Percentiles rank a stretch among this genome's conserved stretches.
Evolutionary conservation across 2,797 vertebrate genomes (phyloP).

Genomic region (Buphagus erythrorhynchus): DNA sequence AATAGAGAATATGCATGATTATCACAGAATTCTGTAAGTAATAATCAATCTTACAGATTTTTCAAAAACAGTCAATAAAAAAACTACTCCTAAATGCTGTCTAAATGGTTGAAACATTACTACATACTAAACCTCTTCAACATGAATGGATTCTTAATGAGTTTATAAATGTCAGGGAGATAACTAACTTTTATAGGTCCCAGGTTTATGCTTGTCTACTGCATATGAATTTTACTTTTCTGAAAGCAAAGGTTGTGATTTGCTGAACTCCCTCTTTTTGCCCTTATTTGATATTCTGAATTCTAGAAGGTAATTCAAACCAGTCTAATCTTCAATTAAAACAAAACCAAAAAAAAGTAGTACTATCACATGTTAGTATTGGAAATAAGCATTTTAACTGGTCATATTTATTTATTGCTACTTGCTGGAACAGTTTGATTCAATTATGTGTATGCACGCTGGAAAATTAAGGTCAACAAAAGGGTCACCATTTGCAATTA

Average conservation of each 20-base stretch:
- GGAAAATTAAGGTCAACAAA: conserved; percentile 74
- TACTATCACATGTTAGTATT: neutral
- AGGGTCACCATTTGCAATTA: conserved; percentile 79
- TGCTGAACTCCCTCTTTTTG: neutral
- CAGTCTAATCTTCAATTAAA: neutral
- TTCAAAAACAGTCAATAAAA: neutral
- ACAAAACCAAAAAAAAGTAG: neutral
- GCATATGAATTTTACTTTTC: neutral
- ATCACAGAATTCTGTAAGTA: neutral
- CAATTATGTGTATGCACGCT: conserved; percentile 67
- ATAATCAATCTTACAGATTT: neutral
- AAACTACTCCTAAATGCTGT: neutral
- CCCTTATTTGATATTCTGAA: neutral
- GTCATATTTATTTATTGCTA: conserved; percentile 62
- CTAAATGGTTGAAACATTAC: neutral
- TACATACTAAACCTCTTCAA: neutral
- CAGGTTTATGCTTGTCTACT: neutral
- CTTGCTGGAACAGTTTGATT: conserved; percentile 66
- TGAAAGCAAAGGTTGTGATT: neutral
- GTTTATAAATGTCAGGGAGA: neutral
- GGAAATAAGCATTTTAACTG: conserved; percentile 62
- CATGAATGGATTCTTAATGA: neutral
- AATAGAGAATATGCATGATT: neutral
- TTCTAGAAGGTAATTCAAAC: conserved; percentile 31
- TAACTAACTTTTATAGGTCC: neutral